These are phyloP conservation scores for Solea solea DNA, from an alignment of 2,113 vertebrate species.

Conservation along the genomic window DNA sequence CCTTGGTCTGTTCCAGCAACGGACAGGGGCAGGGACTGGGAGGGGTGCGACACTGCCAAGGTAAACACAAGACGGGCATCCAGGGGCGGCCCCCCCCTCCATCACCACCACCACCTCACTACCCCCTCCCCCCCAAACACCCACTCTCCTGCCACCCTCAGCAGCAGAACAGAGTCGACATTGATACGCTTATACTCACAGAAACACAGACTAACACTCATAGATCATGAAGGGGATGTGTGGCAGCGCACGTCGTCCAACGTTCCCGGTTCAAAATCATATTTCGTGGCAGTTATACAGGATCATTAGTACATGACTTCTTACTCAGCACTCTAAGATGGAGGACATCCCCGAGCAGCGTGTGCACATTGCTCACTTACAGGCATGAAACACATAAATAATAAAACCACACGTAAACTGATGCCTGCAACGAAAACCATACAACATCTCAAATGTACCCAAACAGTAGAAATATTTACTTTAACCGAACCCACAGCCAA, in stretches of 20 bases:
- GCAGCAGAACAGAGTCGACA: conserved; percentile 79
- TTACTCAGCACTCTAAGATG: not conserved
- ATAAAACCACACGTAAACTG: not conserved
- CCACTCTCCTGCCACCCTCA: conserved; percentile 44
- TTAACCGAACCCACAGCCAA: not conserved
- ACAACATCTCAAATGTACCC: not conserved
- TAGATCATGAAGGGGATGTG: conserved; percentile 57
- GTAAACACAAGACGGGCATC: conserved; percentile 76
- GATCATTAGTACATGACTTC: not conserved
- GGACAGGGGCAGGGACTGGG: conserved; percentile 58
- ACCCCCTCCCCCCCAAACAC: conserved; percentile 15
- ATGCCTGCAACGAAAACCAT: not conserved
- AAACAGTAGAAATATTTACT: not conserved
- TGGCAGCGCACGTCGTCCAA: conserved; percentile 53
- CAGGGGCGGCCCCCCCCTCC: conserved; percentile 41
- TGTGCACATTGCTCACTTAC: not conserved
- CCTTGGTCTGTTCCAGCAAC: conserved; percentile 74
- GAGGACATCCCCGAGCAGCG: not conserved
- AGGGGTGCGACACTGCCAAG: conserved; percentile 70
- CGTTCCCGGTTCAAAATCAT: conserved; percentile 26
- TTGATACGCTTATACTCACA: conserved; percentile 69
- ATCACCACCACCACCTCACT: conserved; percentile 4
- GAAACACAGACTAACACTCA: conserved; percentile 54
- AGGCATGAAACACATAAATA: not conserved
- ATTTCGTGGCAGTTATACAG: conserved; percentile 19